Base-by-base conservation (phyloP, 2,797 vertebrate species). In the Cuniculus paca region DNA sequence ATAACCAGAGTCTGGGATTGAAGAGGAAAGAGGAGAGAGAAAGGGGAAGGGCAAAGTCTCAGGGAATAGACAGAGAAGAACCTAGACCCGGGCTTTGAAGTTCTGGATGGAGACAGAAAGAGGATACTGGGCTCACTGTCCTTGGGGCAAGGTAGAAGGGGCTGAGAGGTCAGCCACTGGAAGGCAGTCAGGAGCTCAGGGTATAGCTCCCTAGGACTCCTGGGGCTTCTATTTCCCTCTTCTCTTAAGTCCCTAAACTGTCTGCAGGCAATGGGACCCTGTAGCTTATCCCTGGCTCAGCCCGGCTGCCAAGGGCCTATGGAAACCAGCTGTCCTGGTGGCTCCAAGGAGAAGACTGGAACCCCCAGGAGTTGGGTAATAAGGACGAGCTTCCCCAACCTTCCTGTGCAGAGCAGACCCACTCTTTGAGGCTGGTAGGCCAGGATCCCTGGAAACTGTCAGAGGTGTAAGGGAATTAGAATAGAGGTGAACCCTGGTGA, bases 281-380 rank as follows among this genome's bases (percentile, higher is more conserved):
- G 50, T 7, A 56, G 42, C 19, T 60, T 28, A 87, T 28, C n/a
- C 56, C 10, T 48, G 7, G 42, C 10, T 45, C 42, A 63, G 60
- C 24, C 26, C 20, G 79, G 61, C 54, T 94, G 75, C n/a, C n/a
- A 14, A 19, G 70, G 78, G 5, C 61, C 54, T 36, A 12, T 50
- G 65, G 95, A 91, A 82, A 70, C 54, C 85, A 75, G 70, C 72
- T 94, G 52, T 70, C 13, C 58, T 86, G 34, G 34, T 24, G 56
- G 61, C 56, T 93, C 83, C 22, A 34, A 63, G 50, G 34, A 93
- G 50, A 56, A 52, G 58, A 80, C 75, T 56, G 10, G 34, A 28
- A 61, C 78, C 56, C 56, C 78, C 4, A 50, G 58, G 28, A 75
- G 68, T 45, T 2, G 1, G n/a, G 52, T 85, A 86, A 56, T 75